phyloP scores from a whole-genome alignment of 2,797 vertebrate species.

The Knipowitschia caucasica region DNA sequence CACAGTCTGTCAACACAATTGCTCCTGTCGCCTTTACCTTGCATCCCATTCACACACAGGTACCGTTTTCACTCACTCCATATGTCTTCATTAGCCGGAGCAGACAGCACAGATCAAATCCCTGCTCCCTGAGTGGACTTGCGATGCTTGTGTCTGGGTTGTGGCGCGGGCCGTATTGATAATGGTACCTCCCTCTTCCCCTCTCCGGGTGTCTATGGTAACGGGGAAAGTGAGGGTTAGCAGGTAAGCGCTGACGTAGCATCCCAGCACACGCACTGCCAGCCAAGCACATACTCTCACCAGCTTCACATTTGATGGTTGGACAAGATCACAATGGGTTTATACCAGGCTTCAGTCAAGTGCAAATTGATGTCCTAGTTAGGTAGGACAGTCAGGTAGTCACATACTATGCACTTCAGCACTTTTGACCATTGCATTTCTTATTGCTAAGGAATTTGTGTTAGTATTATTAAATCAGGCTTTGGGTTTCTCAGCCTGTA shows the following conservation, averaged over 20 bases:
- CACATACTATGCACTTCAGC: too few relatives aligned
- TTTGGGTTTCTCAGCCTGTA: too few relatives aligned
- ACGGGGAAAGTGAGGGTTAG: constrained; percentile 58
- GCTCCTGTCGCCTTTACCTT: constrained; percentile 3
- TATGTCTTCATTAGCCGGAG: constrained; percentile 64
- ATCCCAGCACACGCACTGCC: constrained; percentile 11
- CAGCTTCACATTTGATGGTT: background rate
- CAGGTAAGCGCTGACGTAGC: constrained; percentile 58
- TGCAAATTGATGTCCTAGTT: background rate
- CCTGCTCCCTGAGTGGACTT: constrained; percentile 37
- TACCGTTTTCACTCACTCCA: constrained; percentile 14
- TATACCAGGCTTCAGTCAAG: background rate
- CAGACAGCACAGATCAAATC: constrained; percentile 53
- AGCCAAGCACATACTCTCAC: constrained; percentile 11
- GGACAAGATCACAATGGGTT: background rate
- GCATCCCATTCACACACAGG: constrained; percentile 12
- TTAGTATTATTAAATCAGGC: too few relatives aligned
- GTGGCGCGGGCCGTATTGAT: constrained; percentile 61
- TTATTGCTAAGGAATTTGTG: too few relatives aligned
- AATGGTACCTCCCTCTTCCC: too few relatives aligned
- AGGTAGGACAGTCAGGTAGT: too few relatives aligned
- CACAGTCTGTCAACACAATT: constrained; percentile 10
- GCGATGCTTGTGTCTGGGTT: background rate
- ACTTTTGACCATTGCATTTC: too few relatives aligned
- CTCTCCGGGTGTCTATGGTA: constrained; percentile 65